Evolutionary conservation across 2,888 invertebrate genomes (phyloP).

Genomic region (Andrena praecox): DNA sequence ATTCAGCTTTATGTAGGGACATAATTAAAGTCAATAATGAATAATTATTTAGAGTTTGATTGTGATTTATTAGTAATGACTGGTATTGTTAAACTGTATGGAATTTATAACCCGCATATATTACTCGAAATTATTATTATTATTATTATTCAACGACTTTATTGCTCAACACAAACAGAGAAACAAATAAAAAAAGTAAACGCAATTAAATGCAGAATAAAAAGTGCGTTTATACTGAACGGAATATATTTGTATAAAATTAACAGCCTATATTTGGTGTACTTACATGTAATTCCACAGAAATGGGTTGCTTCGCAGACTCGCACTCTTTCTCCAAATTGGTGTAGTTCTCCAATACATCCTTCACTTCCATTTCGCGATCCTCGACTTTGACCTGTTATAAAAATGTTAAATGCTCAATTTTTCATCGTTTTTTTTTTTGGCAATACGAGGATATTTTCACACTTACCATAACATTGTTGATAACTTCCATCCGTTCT

Average conservation of each 20-base stretch:
- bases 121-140: neutral
- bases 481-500: constrained; percentile 83
- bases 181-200: too few relatives aligned
- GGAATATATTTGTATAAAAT: neutral
- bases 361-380: constrained; percentile 87
- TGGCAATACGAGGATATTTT: neutral
- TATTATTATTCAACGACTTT: too few relatives aligned
- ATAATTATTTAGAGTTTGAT: too few relatives aligned
- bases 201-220: neutral
- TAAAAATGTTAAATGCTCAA: neutral
- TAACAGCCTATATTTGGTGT: neutral
- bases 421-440: constrained; percentile 2
- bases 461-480: constrained; percentile 84
- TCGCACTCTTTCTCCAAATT: constrained; percentile 87
- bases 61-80: neutral
- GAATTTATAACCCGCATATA: too few relatives aligned
- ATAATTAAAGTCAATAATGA: too few relatives aligned
- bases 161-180: too few relatives aligned
- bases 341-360: constrained; percentile 88
- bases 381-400: constrained; percentile 85
- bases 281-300: constrained; percentile 85
- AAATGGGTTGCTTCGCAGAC: constrained; percentile 85
- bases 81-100: too few relatives aligned
- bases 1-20: neutral
- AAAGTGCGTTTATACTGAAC: neutral